Conservation (phyloP, 2,888 invertebrate genomes). For the Pristionchus arcanus region DNA sequence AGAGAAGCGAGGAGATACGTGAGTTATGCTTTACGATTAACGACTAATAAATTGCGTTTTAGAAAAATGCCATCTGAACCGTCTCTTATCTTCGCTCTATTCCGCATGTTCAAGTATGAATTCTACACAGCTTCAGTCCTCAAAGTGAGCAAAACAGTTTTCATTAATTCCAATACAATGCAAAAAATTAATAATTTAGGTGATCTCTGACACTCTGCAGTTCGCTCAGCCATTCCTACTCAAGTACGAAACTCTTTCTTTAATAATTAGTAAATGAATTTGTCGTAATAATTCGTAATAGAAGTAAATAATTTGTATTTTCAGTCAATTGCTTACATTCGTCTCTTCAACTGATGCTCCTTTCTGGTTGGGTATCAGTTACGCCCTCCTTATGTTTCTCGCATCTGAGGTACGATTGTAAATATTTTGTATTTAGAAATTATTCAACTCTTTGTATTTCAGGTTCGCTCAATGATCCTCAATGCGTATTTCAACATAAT, state of each 20-base stretch:
- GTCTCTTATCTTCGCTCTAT: constrained; percentile 89
- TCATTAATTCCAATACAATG: no score
- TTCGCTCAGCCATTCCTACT: constrained; percentile 93
- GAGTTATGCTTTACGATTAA: neutral
- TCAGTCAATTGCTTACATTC: constrained; percentile 80
- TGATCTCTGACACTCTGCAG: constrained; percentile 83
- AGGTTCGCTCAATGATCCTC: constrained; percentile 81
- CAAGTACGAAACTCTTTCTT: no score
- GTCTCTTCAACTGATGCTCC: constrained; percentile 70
- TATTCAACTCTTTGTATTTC: neutral
- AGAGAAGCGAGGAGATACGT: neutral
- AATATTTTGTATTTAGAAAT: neutral
- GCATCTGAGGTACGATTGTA: constrained; percentile 5
- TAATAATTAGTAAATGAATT: no score
- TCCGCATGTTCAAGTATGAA: constrained; percentile 90
- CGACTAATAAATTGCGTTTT: neutral
- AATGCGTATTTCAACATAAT: constrained; percentile 82
- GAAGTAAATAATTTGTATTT: neutral
- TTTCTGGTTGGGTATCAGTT: constrained; percentile 74
- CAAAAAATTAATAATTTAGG: neutral
- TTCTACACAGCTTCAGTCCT: constrained; percentile 88
- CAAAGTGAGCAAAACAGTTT: constrained; percentile 59
- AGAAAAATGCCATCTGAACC: constrained; percentile 82
- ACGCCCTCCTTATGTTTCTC: constrained; percentile 79
- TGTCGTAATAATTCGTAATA: neutral